These are phyloP conservation scores for Brachyopa scutellaris DNA, from an alignment of 2,888 invertebrate species.

Conservation along the genomic window DNA sequence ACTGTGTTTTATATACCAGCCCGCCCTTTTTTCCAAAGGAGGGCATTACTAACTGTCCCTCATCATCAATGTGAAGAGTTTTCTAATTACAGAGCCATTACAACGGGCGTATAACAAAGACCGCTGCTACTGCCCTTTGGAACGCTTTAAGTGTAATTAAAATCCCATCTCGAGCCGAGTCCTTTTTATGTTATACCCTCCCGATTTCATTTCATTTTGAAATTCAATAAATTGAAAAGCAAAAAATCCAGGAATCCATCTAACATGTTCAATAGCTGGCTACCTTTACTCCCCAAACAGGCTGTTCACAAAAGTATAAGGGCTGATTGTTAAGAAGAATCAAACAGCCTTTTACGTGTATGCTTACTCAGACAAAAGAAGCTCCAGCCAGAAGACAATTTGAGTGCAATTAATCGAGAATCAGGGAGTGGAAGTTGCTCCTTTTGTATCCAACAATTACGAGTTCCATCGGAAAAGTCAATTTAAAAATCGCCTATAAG, in stretches of 20 bases:
- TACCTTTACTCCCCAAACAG: slow-evolving; percentile 3
- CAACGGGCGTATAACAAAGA: slow-evolving; percentile 36
- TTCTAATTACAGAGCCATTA: slow-evolving; percentile 60
- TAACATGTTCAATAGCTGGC: slow-evolving; percentile 51
- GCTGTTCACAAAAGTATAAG: neutral
- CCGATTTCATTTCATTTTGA: slow-evolving; percentile 53
- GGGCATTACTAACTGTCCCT: slow-evolving; percentile 1
- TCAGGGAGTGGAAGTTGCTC: slow-evolving; percentile 9
- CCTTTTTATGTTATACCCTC: slow-evolving; percentile 28
- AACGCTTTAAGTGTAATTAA: slow-evolving; percentile 65
- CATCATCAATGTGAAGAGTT: slow-evolving; percentile 29
- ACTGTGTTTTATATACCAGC: neutral
- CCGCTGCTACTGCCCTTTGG: neutral
- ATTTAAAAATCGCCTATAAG: slow-evolving; percentile 55
- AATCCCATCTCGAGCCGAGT: slow-evolving; percentile 30
- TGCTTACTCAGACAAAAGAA: slow-evolving; percentile 32
- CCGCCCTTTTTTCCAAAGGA: too few species aligned
- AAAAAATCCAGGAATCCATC: slow-evolving; percentile 48
- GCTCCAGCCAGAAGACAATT: slow-evolving; percentile 53
- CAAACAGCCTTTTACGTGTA: too few species aligned
- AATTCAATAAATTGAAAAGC: slow-evolving; percentile 65
- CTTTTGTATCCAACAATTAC: slow-evolving; percentile 37
- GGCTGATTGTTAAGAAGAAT: slow-evolving; percentile 35
- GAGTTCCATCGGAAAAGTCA: slow-evolving; percentile 42
- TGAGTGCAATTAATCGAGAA: slow-evolving; percentile 66